These are phyloP conservation scores for Podiceps cristatus DNA, from an alignment of 2,113 vertebrate genomes.

Conservation along the genomic window DNA sequence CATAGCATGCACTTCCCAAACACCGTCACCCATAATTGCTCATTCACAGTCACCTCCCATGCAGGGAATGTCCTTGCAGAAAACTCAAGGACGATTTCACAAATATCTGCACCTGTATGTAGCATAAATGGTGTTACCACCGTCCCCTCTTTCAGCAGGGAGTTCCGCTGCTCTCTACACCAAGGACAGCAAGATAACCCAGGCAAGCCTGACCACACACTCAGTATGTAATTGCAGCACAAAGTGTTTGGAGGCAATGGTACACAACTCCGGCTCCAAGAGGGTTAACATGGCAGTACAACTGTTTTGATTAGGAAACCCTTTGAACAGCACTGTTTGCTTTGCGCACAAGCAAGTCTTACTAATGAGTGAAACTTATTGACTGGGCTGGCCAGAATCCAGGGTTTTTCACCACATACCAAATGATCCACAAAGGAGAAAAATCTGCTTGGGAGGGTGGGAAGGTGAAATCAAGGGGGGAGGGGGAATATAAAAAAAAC, in stretches of 20 bases:
- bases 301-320: conserved; percentile 43
- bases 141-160: background rate
- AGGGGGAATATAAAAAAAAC: no score
- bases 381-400: conserved; percentile 29
- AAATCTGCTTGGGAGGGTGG: background rate
- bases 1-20: background rate
- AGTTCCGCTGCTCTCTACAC: background rate
- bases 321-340: conserved; percentile 39
- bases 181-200: background rate
- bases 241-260: background rate
- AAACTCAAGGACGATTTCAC: background rate
- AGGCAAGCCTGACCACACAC: rapidly evolving
- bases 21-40: rapidly evolving
- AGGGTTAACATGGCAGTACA: background rate
- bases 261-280: background rate
- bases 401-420: background rate
- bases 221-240: rapidly evolving
- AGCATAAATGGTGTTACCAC: background rate
- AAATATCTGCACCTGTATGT: background rate
- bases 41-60: background rate
- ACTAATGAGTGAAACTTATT: conserved; percentile 37
- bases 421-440: background rate
- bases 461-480: no score
- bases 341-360: conserved; percentile 17
- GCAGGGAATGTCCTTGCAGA: background rate